Conservation (phyloP, 2,888 invertebrate species). For the Agrochola lota region DNA sequence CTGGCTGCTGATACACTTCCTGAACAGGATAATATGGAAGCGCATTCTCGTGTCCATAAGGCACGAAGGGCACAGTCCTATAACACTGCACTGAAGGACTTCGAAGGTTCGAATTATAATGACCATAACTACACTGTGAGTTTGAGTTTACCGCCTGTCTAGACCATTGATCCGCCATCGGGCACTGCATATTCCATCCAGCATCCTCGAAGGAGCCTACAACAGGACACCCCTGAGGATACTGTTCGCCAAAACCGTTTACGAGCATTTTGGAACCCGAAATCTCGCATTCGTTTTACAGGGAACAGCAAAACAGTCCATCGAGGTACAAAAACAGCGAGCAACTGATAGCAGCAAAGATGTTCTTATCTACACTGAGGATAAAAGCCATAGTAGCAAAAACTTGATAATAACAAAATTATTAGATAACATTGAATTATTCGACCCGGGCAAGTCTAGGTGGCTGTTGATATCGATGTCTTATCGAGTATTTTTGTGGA, state of each 20-base stretch:
- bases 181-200: slow-evolving; percentile 82
- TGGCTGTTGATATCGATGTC: slow-evolving; percentile 53
- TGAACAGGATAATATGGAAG: slow-evolving; percentile 72
- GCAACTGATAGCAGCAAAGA: slow-evolving; percentile 87
- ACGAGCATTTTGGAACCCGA: slow-evolving; percentile 80
- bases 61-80: slow-evolving; percentile 70
- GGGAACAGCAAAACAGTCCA: slow-evolving; percentile 81
- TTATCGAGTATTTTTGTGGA: slow-evolving; percentile 49
- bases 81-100: slow-evolving; percentile 79
- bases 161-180: slow-evolving; percentile 80
- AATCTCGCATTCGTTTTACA: slow-evolving; percentile 65
- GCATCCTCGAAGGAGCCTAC: slow-evolving; percentile 76
- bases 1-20: slow-evolving; percentile 69
- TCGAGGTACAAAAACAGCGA: slow-evolving; percentile 85
- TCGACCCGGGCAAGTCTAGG: slow-evolving; percentile 69
- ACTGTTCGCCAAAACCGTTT: slow-evolving; percentile 73
- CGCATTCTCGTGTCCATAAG: slow-evolving; percentile 69
- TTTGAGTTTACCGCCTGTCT: slow-evolving; percentile 70
- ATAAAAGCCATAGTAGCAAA: slow-evolving; percentile 85
- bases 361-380: slow-evolving; percentile 84
- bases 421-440: slow-evolving; percentile 79
- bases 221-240: slow-evolving; percentile 78
- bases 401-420: slow-evolving; percentile 83
- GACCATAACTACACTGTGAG: slow-evolving; percentile 74
- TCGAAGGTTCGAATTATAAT: slow-evolving; percentile 70